Evolutionary conservation across 2,797 vertebrate genomes (phyloP), one percentile per base, ranked within the genome.

Genomic region (Galago senegalensis): DNA sequence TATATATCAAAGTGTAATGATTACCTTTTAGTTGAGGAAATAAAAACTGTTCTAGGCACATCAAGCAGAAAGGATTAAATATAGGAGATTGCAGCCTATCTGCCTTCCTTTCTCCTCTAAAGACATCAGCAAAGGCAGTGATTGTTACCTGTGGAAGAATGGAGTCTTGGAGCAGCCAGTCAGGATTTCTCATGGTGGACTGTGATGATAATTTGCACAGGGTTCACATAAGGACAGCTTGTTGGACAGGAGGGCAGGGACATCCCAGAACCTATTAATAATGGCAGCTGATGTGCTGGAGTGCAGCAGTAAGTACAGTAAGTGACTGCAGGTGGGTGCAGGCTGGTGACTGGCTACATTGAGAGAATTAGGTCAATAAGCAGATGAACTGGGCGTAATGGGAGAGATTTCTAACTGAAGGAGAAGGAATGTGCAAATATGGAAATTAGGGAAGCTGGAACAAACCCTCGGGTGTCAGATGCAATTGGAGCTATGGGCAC

Each of bases 1-100:
- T 84, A 63, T 46, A 70, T 70, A 77, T 0, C 20, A 37, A 90
- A 65, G 0, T 37, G 61, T 61, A 84, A 67, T 40, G 4, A 86
- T 75, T 87, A 53, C 5, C 12, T 93, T 86, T 93, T 93, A 40
- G 27, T 76, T 89, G 92, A 94, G 63, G 25, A 94, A 85, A 40
- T 5, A 89, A 87, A 91, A 89, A 25, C 4, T 6, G 37, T 18
- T 94, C 17, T 63, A 49, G 7, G 2, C 75, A 21, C 43, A 23
- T 72, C 21, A 87, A 58, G 3, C 37, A 83, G 60, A 94, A n/a
- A 75, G 0, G 20, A 56, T 53, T 81, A 81, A 91, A 69, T 53
- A 49, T 53, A 77, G 37, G 14, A 0, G 14, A 20, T 58, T 63
- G 60, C 6, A 77, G 11, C 21, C 20, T 73, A 0, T 70, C 46